Percentiles rank a stretch among this genome's conserved stretches.
These are phyloP conservation scores for Branchipolynoe longqiensis DNA, from an alignment of 2,888 invertebrate genomes.

Conservation along the genomic window DNA sequence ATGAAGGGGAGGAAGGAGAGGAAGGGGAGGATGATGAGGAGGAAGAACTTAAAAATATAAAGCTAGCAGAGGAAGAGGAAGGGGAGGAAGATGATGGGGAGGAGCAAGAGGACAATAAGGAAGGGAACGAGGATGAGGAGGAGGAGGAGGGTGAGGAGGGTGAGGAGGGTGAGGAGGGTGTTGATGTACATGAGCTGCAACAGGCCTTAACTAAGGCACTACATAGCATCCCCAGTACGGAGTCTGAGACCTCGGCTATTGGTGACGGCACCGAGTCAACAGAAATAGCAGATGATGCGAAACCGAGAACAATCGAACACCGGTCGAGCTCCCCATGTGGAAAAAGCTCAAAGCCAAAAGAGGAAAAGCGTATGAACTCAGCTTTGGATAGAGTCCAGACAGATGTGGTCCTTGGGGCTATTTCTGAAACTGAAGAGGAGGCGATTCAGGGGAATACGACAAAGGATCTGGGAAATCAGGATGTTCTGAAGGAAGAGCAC, in stretches of 20 bases:
- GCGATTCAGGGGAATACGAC: not conserved
- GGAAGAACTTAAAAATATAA: not conserved
- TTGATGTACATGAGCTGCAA: not conserved
- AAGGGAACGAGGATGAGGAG: not conserved
- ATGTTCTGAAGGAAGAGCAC: not conserved
- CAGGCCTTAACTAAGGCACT: not conserved
- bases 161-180: not conserved
- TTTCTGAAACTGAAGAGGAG: not conserved
- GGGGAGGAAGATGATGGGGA: not conserved
- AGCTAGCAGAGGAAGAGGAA: not conserved
- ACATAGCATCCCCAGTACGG: not conserved
- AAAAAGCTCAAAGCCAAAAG: not conserved
- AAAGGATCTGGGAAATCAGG: not conserved
- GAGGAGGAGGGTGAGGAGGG: not conserved
- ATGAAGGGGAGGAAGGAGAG: not conserved
- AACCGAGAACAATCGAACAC: not conserved
- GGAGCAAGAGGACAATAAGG: not conserved
- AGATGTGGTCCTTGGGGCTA: not conserved
- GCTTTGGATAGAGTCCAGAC: not conserved
- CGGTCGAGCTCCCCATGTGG: not conserved
- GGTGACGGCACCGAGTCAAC: not conserved
- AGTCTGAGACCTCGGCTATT: not conserved
- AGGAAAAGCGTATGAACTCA: not conserved
- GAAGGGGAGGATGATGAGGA: not conserved
- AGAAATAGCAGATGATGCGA: not conserved